Percentiles rank a stretch among this genome's conserved stretches.
Evolutionary conservation across 2,888 invertebrate species (phyloP).

Genomic region (Fragum sueziense): DNA sequence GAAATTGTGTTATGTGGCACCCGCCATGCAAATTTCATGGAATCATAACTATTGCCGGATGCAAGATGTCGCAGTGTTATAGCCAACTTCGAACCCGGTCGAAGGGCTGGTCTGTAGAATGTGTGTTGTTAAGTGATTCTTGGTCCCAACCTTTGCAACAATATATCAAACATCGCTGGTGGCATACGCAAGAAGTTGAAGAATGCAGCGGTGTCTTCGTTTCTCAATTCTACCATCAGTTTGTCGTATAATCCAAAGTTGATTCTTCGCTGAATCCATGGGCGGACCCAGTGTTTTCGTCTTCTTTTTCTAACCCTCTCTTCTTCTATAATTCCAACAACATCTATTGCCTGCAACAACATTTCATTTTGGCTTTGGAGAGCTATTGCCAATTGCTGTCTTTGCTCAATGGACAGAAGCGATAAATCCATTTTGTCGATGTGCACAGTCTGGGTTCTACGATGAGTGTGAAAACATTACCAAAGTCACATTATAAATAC

Average conservation of each 20-base stretch:
- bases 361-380: no score
- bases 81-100: constrained; percentile 24
- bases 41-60: constrained; percentile 17
- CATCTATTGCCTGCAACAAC: no score
- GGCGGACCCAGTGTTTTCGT: constrained; percentile 15
- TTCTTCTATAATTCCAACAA: no score
- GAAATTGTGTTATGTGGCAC: constrained; percentile 8
- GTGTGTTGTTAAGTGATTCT: constrained; percentile 29
- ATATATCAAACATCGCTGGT: constrained; percentile 46
- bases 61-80: constrained; percentile 25
- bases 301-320: constrained; percentile 26
- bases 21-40: constrained; percentile 9
- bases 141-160: constrained; percentile 28
- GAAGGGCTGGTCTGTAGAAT: neutral
- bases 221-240: constrained; percentile 14
- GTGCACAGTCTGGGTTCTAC: no score
- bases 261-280: constrained; percentile 28
- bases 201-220: constrained; percentile 27
- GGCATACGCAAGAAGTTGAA: constrained; percentile 36
- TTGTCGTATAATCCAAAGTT: constrained; percentile 19
- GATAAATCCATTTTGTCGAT: no score
- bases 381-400: no score
- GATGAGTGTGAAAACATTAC: no score
- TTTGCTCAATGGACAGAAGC: no score
- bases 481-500: no score